Evolutionary conservation across 2,797 vertebrate species (phyloP), one percentile per base, ranked within the genome.

Genomic region (Lerista edwardsae): DNA sequence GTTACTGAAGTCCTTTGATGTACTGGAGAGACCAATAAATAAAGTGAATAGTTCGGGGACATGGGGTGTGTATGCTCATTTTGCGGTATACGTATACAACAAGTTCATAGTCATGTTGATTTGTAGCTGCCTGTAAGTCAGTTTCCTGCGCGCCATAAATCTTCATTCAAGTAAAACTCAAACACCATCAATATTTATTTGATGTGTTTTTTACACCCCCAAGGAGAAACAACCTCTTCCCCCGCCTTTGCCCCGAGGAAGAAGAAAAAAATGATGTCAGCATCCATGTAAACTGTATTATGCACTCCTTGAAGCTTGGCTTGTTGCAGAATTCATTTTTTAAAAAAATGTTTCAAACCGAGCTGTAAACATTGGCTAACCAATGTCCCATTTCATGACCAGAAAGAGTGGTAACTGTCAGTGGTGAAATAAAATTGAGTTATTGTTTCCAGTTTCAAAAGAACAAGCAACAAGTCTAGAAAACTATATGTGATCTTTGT

Each of bases 1-100:
- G 97, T 98, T 98, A 98, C 97, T 95, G 96, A 93, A 94, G 91
- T 92, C 95, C 96, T 99, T 99, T 99, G 98, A 99, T 98, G 98
- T 98, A 94, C 96, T 95, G 94, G 93, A 97, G 95, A 95, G 94
- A 96, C 95, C 96, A 96, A 97, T 99, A 99, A 99, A 99, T 99
- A 99, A 97, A 96, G 96, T 94, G 94, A 97, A 96, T 97, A 97
- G 96, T 97, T 98, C 97, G 96, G 97, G 96, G 96, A 96, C 96
- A 96, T 96, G 96, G 94, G 41, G 65, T 51, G 47, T 34, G 73
- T 31, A 51, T 31, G 93, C 93, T 93, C 85, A 91, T 96, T 97
- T 95, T 95, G 95, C 95, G 95, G 95, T 95, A 91, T 93, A 94
- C 92, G 88, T 93, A 89, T 90, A 93, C 93, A 96, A 96, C 96